These are phyloP conservation scores for Isoperla grammatica DNA, from an alignment of 2,888 invertebrate genomes.

Conservation along the genomic window DNA sequence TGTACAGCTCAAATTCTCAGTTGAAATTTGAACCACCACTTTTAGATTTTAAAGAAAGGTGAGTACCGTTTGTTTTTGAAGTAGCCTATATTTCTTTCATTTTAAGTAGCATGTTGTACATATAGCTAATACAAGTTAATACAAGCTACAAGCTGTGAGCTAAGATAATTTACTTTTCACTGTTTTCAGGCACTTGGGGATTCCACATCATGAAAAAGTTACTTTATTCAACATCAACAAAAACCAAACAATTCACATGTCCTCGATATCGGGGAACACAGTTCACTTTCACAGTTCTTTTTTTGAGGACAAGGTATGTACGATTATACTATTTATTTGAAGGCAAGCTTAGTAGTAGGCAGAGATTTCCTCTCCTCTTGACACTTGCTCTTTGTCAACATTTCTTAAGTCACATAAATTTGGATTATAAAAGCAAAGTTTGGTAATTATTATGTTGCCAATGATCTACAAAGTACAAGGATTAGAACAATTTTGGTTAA, in stretches of 20 bases:
- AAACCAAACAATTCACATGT: constrained; percentile 83
- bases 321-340: background rate
- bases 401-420: too few species aligned
- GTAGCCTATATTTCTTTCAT: constrained; percentile 10
- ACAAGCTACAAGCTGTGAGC: background rate
- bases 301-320: constrained; percentile 84
- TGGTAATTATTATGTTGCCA: too few species aligned
- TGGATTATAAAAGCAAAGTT: too few species aligned
- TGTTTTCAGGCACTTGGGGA: constrained; percentile 70
- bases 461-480: too few species aligned
- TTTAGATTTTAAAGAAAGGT: constrained; percentile 67
- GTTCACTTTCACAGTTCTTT: constrained; percentile 96
- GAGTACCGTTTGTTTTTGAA: constrained; percentile 35
- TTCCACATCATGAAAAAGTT: constrained; percentile 79
- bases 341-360: too few species aligned
- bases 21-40: constrained; percentile 59
- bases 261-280: constrained; percentile 91
- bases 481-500: too few species aligned
- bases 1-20: constrained; percentile 38
- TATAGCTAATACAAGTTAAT: background rate
- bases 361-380: too few species aligned
- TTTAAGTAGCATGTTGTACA: too few species aligned
- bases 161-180: constrained; percentile 24
- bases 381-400: too few species aligned
- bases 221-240: constrained; percentile 80